phyloP scores from a whole-genome alignment of 2,888 invertebrate species.

The Brachynemurus nebulosus region DNA sequence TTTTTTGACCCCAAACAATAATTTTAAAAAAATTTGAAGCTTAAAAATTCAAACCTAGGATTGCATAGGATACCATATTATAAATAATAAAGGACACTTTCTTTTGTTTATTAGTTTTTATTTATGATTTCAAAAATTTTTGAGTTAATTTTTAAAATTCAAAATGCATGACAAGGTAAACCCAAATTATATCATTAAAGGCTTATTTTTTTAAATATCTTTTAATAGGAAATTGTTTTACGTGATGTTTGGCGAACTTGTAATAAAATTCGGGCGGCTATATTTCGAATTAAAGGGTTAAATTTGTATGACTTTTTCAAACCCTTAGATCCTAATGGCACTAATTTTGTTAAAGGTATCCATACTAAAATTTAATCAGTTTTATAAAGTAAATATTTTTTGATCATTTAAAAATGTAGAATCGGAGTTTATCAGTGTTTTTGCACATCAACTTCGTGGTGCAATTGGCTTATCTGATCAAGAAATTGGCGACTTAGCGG shows the following conservation, averaged over 20 bases:
- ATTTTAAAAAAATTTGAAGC: not conserved
- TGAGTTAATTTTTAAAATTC: too few relatives aligned
- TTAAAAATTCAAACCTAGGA: not conserved
- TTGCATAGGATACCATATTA: not conserved
- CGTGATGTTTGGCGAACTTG: constrained; percentile 65
- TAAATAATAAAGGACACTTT: not conserved
- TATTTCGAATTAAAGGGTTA: constrained; percentile 50
- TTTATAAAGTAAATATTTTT: not conserved
- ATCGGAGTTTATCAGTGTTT: constrained; percentile 55
- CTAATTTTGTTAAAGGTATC: constrained; percentile 52
- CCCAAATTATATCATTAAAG: not conserved
- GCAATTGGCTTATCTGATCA: constrained; percentile 54
- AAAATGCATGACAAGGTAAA: constrained; percentile 6
- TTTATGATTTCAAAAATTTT: too few relatives aligned
- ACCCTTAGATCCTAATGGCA: constrained; percentile 51
- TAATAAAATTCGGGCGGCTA: constrained; percentile 65
- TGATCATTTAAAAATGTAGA: constrained; percentile 32
- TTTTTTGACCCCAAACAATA: too few relatives aligned
- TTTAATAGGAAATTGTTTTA: constrained; percentile 32
- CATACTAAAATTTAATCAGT: not conserved
- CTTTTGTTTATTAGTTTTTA: too few relatives aligned
- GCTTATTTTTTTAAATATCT: not conserved
- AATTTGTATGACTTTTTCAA: constrained; percentile 58
- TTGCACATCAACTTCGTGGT: constrained; percentile 51
- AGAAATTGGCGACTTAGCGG: constrained; percentile 57